These are phyloP conservation scores for Lynx canadensis DNA, from an alignment of 2,113 vertebrate species.

Conservation along the genomic window DNA sequence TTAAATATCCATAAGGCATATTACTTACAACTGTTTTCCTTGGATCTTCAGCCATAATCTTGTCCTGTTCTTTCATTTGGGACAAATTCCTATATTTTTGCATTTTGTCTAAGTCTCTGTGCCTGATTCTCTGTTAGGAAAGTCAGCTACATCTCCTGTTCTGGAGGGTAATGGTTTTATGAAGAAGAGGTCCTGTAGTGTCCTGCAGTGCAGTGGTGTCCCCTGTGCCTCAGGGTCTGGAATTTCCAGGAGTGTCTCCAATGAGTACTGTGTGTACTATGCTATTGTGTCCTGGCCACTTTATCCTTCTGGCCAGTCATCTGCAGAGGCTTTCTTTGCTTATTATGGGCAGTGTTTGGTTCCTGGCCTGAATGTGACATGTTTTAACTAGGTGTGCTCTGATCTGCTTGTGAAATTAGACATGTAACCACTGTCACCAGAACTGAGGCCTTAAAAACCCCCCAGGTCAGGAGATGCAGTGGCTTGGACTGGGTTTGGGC, in stretches of 20 bases:
- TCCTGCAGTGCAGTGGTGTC: neutral
- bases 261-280: neutral
- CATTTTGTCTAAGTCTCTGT: neutral
- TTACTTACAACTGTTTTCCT: neutral
- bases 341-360: neutral
- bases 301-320: neutral
- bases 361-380: neutral
- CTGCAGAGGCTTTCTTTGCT: neutral
- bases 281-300: neutral
- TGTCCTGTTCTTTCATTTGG: neutral
- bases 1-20: neutral
- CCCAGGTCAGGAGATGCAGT: neutral
- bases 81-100: neutral
- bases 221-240: neutral
- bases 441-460: neutral
- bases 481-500: neutral
- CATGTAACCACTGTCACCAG: neutral
- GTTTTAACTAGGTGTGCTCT: neutral
- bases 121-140: neutral
- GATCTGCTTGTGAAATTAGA: neutral
- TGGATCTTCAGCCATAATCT: neutral
- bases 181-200: neutral
- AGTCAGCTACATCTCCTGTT: neutral
- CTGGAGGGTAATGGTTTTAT: neutral
- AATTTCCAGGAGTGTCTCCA: neutral